Percentiles rank a stretch among this genome's conserved stretches.
These are phyloP conservation scores for Oscheius sp. DNA, from an alignment of 2,888 invertebrate genomes.

Conservation along the genomic window DNA sequence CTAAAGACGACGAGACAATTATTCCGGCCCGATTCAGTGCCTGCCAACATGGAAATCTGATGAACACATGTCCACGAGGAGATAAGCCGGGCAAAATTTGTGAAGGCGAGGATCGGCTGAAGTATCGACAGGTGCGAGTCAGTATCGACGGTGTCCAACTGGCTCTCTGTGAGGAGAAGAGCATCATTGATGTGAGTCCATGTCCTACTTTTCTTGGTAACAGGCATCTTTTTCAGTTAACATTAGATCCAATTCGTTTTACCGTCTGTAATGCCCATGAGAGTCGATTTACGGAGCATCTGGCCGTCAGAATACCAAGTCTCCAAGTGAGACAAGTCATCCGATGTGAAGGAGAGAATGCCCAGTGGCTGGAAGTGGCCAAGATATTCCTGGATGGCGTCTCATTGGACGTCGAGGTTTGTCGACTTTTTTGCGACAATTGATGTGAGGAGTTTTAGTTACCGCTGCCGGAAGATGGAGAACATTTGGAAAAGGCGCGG, in stretches of 20 bases:
- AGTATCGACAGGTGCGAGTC: conserved; percentile 80
- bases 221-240: conserved; percentile 35
- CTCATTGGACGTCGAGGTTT: conserved; percentile 45
- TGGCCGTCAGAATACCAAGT: conserved; percentile 54
- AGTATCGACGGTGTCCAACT: conserved; percentile 90
- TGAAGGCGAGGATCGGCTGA: conserved; percentile 40
- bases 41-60: conserved; percentile 75
- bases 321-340: conserved; percentile 48
- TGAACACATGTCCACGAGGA: conserved; percentile 16
- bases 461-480: conserved; percentile 35
- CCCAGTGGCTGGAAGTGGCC: conserved; percentile 48
- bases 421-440: neutral
- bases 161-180: conserved; percentile 83
- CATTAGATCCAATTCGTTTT: conserved; percentile 54
- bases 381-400: conserved; percentile 43
- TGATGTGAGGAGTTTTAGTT: conserved; percentile 28
- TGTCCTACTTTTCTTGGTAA: conserved; percentile 9
- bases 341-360: conserved; percentile 22
- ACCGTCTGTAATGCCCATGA: conserved; percentile 68
- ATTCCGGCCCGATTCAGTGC: conserved; percentile 81
- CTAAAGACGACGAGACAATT: conserved; percentile 89
- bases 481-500: conserved; percentile 41
- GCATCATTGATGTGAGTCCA: conserved; percentile 39
- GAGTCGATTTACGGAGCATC: conserved; percentile 58
- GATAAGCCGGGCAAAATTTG: conserved; percentile 5